Evolutionary conservation across 1,140 invertebrate species (phyloP), one percentile per base, ranked within the genome.

Genomic region (Diprion similis): DNA sequence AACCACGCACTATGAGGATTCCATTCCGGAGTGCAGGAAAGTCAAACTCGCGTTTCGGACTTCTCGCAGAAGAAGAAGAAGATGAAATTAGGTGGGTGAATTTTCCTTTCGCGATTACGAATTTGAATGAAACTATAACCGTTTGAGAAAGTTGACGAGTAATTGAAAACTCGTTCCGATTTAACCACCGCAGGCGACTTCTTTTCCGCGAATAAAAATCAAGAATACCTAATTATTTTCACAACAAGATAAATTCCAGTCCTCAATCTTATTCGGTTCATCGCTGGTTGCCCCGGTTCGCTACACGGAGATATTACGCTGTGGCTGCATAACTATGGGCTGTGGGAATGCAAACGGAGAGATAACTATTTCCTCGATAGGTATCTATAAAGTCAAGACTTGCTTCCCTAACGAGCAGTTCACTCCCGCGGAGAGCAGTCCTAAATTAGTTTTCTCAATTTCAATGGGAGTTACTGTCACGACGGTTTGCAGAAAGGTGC

Each of bases 1-100:
- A 86, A 86, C 79, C 77, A 81, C 79, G 77, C 80, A 9, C 79
- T 79, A n/a, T 80, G 77, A 78, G 73, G 78, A 82, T 82, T 82
- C 78, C 79, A 59, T 59, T 59, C 11, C 51, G 51, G 51, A 59
- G 7, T 59, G 24, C 24, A 37, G 24, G 24, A 37, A 37, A 37
- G 24, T 37, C 24, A 37, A 37, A 37, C 1, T 6, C 24, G 24
- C 24, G 24, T 37, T 3, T 37, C 24, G 24, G 2, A 37, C 24
- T 37, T 37, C 24, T 1, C 24, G 24, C 1, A 37, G 24, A 37
- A 37, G 24, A 37, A 1, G 24, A 6, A 37, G 6, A 37, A 37
- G 2, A 37, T 6, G 24, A 37, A n/a, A n/a, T n/a, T n/a, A n/a
- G n/a, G n/a, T n/a, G 24, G 24, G 24, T 37, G 24, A 37, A 37